These are phyloP conservation scores for Synanthedon tipuliformis DNA, from an alignment of 2,888 invertebrate species.

Conservation along the genomic window DNA sequence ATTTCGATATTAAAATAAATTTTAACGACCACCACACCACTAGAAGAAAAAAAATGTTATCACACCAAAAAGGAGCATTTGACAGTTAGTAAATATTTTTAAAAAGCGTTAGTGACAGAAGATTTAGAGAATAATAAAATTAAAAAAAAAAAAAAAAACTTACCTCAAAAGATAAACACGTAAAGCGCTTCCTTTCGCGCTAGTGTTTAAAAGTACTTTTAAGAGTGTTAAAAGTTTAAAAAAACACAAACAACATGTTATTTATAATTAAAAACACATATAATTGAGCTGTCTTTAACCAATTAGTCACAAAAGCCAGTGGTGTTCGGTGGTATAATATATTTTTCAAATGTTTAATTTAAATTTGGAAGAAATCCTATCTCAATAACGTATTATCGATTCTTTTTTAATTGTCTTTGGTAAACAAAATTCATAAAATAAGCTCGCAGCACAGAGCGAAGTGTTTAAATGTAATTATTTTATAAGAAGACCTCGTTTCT, in stretches of 20 bases:
- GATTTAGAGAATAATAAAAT: slow-evolving; percentile 14
- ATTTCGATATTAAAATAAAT: slow-evolving; percentile 2
- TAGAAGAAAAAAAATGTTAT: slow-evolving; percentile 23
- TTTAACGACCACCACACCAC: slow-evolving; percentile 64
- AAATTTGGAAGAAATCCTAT: slow-evolving; percentile 41
- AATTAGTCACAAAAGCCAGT: slow-evolving; percentile 61
- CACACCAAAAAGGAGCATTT: slow-evolving; percentile 7
- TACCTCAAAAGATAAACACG: slow-evolving; percentile 24
- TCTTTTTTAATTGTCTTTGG: slow-evolving; percentile 1
- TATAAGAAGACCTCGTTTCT: no score
- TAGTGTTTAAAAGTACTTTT: slow-evolving; percentile 4
- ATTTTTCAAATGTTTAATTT: slow-evolving; percentile 10
- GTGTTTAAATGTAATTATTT: no score
- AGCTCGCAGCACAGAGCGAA: no score
- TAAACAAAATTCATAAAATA: neutral
- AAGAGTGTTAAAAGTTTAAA: slow-evolving; percentile 36
- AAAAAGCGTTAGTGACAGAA: slow-evolving; percentile 42
- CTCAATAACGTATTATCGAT: slow-evolving; percentile 18
- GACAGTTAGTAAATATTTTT: slow-evolving; percentile 15
- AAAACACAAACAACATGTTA: slow-evolving; percentile 26
- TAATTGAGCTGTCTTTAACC: slow-evolving; percentile 60
- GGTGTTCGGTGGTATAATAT: slow-evolving; percentile 47
- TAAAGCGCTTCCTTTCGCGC: slow-evolving; percentile 14
- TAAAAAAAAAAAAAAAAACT: slow-evolving; percentile 35
- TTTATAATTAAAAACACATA: slow-evolving; percentile 22